These are phyloP conservation scores for Cephonodes hylas DNA, from an alignment of 2,888 invertebrate genomes.

Conservation along the genomic window DNA sequence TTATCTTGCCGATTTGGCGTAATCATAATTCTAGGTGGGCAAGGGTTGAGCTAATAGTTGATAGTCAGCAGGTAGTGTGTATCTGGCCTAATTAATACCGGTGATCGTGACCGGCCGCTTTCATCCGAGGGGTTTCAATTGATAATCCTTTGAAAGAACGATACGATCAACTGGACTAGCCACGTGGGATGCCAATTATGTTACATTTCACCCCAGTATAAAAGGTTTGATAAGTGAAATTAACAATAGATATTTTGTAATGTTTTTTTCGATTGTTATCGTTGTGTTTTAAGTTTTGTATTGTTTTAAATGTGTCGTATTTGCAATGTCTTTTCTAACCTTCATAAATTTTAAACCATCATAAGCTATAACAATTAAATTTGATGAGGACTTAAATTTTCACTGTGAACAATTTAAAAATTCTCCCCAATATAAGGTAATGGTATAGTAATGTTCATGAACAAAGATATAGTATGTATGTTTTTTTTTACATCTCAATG, in stretches of 20 bases:
- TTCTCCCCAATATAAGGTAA: too few relatives aligned
- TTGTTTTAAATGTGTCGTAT: not conserved
- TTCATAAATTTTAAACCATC: too few relatives aligned
- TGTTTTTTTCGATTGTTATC: not conserved
- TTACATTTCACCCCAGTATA: not conserved
- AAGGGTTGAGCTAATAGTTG: slow-evolving; percentile 67
- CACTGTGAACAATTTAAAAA: too few relatives aligned
- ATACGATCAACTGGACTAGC: slow-evolving; percentile 18
- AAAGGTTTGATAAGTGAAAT: too few relatives aligned
- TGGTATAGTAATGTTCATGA: too few relatives aligned
- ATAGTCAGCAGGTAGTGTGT: slow-evolving; percentile 56
- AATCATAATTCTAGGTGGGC: slow-evolving; percentile 69
- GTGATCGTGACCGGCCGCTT: slow-evolving; percentile 26
- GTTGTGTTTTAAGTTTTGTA: not conserved
- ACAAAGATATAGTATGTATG: too few relatives aligned
- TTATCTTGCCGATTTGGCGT: slow-evolving; percentile 78
- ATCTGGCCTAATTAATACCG: slow-evolving; percentile 48
- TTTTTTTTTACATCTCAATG: too few relatives aligned
- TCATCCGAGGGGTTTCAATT: not conserved
- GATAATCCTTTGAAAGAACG: slow-evolving; percentile 14
- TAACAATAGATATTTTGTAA: not conserved
- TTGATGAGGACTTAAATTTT: too few relatives aligned
- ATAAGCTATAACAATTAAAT: too few relatives aligned
- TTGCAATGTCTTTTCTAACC: too few relatives aligned
- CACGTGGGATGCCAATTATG: slow-evolving; percentile 9